Evolutionary conservation across 2,113 vertebrate species (phyloP).

Genomic region (Aleadryas rufinucha): DNA sequence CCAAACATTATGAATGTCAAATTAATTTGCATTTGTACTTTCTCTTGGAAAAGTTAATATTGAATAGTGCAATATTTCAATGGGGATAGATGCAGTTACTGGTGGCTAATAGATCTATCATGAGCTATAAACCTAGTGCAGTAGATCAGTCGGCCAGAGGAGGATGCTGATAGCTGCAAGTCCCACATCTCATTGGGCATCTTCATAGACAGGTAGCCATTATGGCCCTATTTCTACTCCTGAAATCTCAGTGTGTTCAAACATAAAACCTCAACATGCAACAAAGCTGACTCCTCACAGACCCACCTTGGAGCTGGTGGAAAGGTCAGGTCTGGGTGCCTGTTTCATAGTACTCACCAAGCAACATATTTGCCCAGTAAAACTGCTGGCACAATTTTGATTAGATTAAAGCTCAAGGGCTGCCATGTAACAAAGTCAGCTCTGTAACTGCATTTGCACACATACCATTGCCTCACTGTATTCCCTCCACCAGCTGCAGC

Average conservation of each 20-base stretch:
- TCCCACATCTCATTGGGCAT: fast-evolving
- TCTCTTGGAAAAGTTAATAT: neutral
- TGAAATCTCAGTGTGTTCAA: neutral
- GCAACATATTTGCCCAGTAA: neutral
- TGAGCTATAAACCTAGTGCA: neutral
- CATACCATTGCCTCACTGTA: neutral
- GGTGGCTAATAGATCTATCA: neutral
- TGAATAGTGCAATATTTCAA: neutral
- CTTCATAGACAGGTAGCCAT: neutral
- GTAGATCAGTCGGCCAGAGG: neutral
- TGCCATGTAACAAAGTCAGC: conserved; percentile 13
- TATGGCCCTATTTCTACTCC: neutral
- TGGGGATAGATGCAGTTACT: neutral
- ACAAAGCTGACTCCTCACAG: neutral
- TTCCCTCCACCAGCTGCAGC: conserved; percentile 21
- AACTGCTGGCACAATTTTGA: neutral
- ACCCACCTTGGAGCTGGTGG: neutral
- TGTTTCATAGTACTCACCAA: neutral
- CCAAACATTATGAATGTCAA: neutral
- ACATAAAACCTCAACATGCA: neutral
- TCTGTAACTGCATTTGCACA: conserved; percentile 32
- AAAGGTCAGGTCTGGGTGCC: neutral
- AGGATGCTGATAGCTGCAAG: fast-evolving
- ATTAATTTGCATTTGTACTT: neutral
- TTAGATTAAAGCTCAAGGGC: neutral